These are phyloP conservation scores for Latrodectus geometricus DNA, from an alignment of 1,140 invertebrate species.

Conservation along the genomic window DNA sequence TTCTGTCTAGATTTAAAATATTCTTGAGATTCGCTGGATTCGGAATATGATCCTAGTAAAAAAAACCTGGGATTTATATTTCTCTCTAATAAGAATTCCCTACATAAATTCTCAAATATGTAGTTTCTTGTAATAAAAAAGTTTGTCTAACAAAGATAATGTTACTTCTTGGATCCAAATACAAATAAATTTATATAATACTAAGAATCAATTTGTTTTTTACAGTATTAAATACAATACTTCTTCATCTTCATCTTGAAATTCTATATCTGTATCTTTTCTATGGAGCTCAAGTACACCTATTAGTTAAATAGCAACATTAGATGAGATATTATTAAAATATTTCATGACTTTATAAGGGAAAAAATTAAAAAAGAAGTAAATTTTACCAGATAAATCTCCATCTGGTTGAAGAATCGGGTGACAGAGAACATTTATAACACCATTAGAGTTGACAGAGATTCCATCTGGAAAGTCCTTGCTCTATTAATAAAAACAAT, in stretches of 20 bases:
- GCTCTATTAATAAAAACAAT: no score
- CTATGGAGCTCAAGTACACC: slow-evolving; percentile 73
- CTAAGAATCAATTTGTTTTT: no score
- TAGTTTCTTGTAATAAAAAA: no score
- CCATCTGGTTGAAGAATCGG: slow-evolving; percentile 74
- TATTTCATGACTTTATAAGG: background rate
- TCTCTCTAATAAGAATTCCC: no score
- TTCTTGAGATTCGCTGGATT: no score
- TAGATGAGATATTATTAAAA: background rate
- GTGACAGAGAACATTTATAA: slow-evolving; percentile 72
- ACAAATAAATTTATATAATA: no score
- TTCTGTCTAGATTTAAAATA: no score
- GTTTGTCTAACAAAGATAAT: no score
- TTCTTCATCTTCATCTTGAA: slow-evolving; percentile 78
- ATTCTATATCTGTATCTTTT: slow-evolving; percentile 68
- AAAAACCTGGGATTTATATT: no score
- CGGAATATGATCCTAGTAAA: no score
- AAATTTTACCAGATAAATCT: slow-evolving; percentile 68
- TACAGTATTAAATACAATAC: slow-evolving; percentile 58
- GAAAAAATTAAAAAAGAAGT: background rate
- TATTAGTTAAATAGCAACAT: slow-evolving; percentile 63
- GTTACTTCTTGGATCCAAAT: no score
- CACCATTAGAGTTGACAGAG: slow-evolving; percentile 66
- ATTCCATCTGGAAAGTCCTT: slow-evolving; percentile 63
- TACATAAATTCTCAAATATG: no score